phyloP scores from a whole-genome alignment of 1,140 invertebrate genomes.

The Marisa cornuarietis region DNA sequence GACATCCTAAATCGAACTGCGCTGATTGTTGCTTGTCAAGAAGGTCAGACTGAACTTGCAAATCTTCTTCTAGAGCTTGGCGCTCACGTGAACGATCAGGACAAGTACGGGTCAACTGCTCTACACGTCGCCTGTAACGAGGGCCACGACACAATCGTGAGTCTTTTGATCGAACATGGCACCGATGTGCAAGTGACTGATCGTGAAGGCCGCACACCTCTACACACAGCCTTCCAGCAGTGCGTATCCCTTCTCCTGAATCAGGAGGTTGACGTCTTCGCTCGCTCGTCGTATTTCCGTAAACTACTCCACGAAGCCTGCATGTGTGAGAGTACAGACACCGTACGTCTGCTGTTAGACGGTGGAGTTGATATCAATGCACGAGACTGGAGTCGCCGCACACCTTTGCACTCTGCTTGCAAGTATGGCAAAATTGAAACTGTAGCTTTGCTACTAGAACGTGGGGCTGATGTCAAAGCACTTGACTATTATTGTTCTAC shows the following conservation, averaged over 20 bases:
- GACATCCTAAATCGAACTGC: neutral
- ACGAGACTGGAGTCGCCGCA: accelerated
- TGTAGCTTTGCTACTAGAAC: neutral
- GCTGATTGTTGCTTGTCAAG: neutral
- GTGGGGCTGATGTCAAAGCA: neutral
- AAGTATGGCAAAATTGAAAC: neutral
- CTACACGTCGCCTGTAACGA: no score
- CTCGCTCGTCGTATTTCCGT: no score
- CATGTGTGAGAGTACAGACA: no score
- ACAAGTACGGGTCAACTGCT: no score
- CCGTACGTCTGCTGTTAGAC: no score
- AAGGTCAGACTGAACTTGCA: neutral
- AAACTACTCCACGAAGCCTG: no score
- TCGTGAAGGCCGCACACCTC: neutral
- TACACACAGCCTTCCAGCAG: neutral
- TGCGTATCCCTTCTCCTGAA: no score
- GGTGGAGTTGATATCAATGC: no score
- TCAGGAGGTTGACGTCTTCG: no score
- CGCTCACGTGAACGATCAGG: neutral
- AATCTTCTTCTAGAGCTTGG: neutral
- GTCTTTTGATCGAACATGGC: neutral
- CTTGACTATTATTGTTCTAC: no score
- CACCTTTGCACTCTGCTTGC: neutral
- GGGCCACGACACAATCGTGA: neutral
- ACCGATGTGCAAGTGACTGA: neutral